phyloP scores from a whole-genome alignment of 2,113 vertebrate genomes.

The Philantomba maxwellii region DNA sequence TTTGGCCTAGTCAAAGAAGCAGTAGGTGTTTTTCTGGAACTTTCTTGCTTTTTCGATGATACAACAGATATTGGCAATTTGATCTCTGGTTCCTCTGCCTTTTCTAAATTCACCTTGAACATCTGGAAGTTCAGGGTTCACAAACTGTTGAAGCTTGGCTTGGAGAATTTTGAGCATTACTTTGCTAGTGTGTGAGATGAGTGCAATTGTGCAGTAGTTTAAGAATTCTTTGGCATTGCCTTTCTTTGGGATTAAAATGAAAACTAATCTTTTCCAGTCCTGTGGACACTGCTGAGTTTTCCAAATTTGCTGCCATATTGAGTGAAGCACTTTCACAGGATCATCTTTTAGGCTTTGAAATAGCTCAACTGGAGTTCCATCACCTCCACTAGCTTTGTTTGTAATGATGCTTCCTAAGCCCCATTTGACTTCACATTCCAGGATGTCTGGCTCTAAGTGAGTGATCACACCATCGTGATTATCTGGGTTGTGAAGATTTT shows the following conservation, averaged over 20 bases:
- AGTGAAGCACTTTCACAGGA: neutral
- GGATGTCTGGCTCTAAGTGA: neutral
- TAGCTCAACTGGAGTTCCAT: neutral
- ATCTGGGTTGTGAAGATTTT: neutral
- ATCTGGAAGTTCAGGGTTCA: neutral
- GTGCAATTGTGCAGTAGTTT: accelerated
- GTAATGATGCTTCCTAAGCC: neutral
- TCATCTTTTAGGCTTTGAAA: neutral
- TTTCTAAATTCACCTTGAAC: neutral
- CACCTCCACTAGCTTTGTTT: neutral
- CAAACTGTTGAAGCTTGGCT: neutral
- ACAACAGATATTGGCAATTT: neutral
- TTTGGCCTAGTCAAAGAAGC: neutral
- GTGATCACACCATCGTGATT: neutral
- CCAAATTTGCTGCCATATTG: neutral
- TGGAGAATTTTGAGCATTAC: neutral
- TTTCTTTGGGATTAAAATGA: neutral
- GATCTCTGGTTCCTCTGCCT: neutral
- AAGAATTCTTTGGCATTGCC: neutral
- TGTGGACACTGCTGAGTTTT: neutral
- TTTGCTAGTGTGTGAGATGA: neutral
- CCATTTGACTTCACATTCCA: neutral
- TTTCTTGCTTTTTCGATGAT: neutral
- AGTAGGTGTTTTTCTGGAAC: neutral
- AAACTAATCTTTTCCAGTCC: neutral